Evolutionary conservation across 2,888 invertebrate genomes (phyloP).

Genomic region (Mylabris sibirica): DNA sequence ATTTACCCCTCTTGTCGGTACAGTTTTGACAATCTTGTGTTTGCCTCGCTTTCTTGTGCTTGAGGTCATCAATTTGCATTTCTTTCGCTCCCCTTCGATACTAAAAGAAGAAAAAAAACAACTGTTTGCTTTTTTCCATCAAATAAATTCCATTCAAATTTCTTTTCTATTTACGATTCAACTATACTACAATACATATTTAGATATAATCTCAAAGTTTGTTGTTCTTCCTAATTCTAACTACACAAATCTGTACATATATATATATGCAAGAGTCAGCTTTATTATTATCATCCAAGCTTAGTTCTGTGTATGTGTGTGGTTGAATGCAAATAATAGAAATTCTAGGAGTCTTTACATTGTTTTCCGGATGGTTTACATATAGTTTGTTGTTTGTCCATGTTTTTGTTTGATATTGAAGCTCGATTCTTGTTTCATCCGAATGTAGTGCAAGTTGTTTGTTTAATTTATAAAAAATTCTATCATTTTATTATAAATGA

Average conservation of each 20-base stretch:
- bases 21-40: background rate
- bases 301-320: background rate
- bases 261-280: background rate
- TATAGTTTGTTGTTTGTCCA: background rate
- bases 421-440: background rate
- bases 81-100: background rate
- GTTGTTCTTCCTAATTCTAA: constrained; percentile 11
- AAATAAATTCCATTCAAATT: background rate
- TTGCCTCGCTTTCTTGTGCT: background rate
- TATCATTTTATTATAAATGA: no score
- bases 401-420: background rate
- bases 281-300: constrained; percentile 7
- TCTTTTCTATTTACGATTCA: background rate
- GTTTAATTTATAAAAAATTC: no score
- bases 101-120: background rate
- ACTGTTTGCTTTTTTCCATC: background rate
- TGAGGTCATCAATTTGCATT: constrained; percentile 5
- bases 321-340: constrained; percentile 5
- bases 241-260: background rate
- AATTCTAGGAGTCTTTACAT: constrained; percentile 7
- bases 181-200: background rate
- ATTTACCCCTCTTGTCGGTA: constrained; percentile 4
- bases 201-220: constrained; percentile 10
- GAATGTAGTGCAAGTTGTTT: no score
- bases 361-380: constrained; percentile 11